phyloP scores from a whole-genome alignment of 2,888 invertebrate genomes.

The Andrena bicolor region DNA sequence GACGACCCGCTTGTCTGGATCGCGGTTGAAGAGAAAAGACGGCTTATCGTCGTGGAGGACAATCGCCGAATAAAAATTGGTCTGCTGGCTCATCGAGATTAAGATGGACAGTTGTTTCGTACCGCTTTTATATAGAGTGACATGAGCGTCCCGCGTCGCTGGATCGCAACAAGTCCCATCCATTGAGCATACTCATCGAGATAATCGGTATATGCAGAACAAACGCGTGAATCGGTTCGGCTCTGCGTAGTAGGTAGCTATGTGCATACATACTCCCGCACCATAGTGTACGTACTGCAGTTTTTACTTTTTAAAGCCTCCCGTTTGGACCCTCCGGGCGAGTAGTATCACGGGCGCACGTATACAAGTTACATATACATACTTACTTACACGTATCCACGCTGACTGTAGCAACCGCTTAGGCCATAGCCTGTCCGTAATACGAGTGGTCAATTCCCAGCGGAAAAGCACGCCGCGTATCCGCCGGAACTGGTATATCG shows the following conservation, averaged over 20 bases:
- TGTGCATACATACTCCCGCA: too few species aligned
- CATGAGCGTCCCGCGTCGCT: constrained; percentile 41
- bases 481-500: constrained; percentile 58
- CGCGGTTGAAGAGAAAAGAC: not conserved
- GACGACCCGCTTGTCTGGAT: not conserved
- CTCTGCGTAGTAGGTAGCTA: not conserved
- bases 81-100: constrained; percentile 60
- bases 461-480: constrained; percentile 57
- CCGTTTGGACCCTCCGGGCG: not conserved
- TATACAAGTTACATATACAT: not conserved
- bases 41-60: not conserved
- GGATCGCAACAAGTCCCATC: constrained; percentile 13
- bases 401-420: not conserved
- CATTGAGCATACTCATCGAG: not conserved
- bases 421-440: not conserved
- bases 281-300: too few species aligned
- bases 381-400: not conserved
- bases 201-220: not conserved
- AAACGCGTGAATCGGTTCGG: not conserved
- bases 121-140: constrained; percentile 79
- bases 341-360: not conserved
- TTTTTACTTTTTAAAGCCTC: too few species aligned
- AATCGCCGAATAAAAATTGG: constrained; percentile 20
- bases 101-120: constrained; percentile 79
- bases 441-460: constrained; percentile 23